phyloP scores from a whole-genome alignment of 2,113 vertebrate species.

The Hippolais icterina region DNA sequence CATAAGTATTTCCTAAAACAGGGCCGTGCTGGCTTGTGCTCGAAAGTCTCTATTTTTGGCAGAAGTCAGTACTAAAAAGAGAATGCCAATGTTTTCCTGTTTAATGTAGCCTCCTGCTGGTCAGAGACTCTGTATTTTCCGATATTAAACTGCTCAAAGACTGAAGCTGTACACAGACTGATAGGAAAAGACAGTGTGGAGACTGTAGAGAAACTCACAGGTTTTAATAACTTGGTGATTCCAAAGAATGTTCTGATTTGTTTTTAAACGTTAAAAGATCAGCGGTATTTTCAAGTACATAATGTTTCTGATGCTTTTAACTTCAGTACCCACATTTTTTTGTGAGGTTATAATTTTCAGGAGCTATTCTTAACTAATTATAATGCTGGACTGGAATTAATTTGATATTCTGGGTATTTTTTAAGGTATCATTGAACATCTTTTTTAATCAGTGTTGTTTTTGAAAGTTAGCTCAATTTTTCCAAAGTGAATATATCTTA shows the following conservation, averaged over 20 bases:
- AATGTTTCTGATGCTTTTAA: constrained; percentile 74
- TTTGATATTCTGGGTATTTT: constrained; percentile 76
- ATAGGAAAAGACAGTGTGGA: constrained; percentile 54
- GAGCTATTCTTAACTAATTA: constrained; percentile 69
- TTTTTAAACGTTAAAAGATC: constrained; percentile 70
- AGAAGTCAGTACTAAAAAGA: constrained; percentile 56
- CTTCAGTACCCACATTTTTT: constrained; percentile 80
- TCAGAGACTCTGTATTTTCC: constrained; percentile 65
- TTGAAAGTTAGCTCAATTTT: constrained; percentile 50
- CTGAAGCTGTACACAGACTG: constrained; percentile 53
- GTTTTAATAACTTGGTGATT: constrained; percentile 75
- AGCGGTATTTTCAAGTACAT: constrained; percentile 75
- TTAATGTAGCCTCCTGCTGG: constrained; percentile 64
- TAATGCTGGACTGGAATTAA: constrained; percentile 72
- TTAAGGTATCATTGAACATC: constrained; percentile 74
- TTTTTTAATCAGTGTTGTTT: constrained; percentile 73
- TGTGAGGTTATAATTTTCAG: constrained; percentile 73
- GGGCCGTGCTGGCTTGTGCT: constrained; percentile 61
- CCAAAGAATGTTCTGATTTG: constrained; percentile 87
- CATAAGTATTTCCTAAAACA: constrained; percentile 50
- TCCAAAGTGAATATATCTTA: constrained; percentile 13
- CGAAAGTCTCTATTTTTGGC: constrained; percentile 69
- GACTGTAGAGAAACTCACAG: constrained; percentile 70
- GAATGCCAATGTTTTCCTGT: constrained; percentile 59
- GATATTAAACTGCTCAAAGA: constrained; percentile 51